Evolutionary conservation across 2,113 vertebrate genomes (phyloP).

Genomic region (Dasyprocta punctata): DNA sequence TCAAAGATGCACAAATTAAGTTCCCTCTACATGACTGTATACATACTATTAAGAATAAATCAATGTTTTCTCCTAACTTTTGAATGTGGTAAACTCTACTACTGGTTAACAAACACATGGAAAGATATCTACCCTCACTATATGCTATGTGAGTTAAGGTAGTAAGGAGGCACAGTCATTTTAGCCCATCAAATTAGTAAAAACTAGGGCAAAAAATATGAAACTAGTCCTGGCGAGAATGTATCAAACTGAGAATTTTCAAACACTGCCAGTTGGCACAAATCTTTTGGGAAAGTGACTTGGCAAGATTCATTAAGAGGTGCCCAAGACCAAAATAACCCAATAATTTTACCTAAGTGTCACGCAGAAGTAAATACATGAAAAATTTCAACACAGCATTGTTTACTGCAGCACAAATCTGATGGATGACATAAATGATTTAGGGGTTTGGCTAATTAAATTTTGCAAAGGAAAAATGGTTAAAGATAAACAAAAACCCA

Average conservation of each 20-base stretch:
- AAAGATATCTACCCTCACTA: not conserved
- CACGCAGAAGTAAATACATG: not conserved
- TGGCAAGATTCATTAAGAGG: not conserved
- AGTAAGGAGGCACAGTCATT: not conserved
- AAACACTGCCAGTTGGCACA: not conserved
- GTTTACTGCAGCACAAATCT: not conserved
- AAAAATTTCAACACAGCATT: not conserved
- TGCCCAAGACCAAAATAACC: not conserved
- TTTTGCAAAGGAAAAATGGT: not conserved
- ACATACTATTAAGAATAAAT: not conserved
- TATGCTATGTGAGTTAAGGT: not conserved
- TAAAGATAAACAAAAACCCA: not conserved
- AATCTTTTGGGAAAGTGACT: not conserved
- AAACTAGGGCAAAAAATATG: not conserved
- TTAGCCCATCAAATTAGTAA: not conserved
- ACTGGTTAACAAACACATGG: not conserved
- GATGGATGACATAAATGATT: not conserved
- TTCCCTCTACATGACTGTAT: rapidly evolving
- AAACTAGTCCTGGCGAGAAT: not conserved
- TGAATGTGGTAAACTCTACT: not conserved
- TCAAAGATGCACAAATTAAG: not conserved
- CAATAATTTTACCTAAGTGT: not conserved
- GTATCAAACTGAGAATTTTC: not conserved
- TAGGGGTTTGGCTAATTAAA: not conserved
- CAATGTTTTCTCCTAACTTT: not conserved